phyloP scores from a whole-genome alignment of 2,797 vertebrate species.

The Numenius phaeopus region DNA sequence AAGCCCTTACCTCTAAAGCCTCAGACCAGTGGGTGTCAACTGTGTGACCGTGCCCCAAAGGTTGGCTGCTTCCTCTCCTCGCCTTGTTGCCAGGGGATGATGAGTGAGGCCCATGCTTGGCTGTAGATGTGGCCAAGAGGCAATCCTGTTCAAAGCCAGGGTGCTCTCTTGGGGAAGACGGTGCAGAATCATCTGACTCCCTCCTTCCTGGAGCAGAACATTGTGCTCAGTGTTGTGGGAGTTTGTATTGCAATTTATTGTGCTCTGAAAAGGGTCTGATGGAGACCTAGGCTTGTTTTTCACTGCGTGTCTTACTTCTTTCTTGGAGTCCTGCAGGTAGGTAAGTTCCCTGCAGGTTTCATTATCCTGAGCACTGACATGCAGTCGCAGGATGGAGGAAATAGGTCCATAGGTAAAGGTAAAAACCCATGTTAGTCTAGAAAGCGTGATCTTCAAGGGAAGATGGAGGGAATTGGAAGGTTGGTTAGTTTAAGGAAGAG shows the following conservation, averaged over 20 bases:
- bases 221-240: not conserved
- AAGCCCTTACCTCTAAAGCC: not conserved
- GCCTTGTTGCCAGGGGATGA: not conserved
- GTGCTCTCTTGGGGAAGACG: not conserved
- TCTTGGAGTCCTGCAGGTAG: not conserved
- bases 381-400: not conserved
- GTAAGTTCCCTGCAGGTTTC: not conserved
- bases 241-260: not conserved
- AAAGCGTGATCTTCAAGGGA: not conserved
- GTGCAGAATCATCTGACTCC: not conserved
- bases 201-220: not conserved
- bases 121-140: not conserved
- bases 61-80: not conserved
- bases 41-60: not conserved
- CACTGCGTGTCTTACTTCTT: not conserved
- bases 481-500: not conserved
- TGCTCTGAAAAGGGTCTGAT: not conserved
- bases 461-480: not conserved
- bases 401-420: not conserved
- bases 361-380: not conserved
- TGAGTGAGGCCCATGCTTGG: not conserved
- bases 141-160: not conserved
- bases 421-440: not conserved
- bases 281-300: not conserved
- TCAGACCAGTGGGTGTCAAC: not conserved